Evolutionary conservation across 1,140 invertebrate genomes (phyloP).

Genomic region (Araneus ventricosus): DNA sequence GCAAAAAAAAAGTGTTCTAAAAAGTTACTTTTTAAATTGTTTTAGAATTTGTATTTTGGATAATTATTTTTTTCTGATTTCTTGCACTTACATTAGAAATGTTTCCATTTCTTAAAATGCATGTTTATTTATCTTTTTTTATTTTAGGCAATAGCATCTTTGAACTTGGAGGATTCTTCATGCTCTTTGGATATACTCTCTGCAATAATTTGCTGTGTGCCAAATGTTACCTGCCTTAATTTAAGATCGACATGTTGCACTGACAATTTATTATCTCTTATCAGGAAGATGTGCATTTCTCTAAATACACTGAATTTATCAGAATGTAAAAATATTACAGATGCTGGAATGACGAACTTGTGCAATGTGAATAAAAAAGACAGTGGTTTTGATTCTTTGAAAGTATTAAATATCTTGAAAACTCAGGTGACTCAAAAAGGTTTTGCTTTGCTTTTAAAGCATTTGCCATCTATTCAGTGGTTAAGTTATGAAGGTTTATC

Average conservation of each 20-base stretch:
- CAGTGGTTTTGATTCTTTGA: neutral
- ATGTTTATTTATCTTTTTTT: neutral
- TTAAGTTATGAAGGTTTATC: slow-evolving; percentile 13
- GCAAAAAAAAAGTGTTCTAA: too few species aligned
- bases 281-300: slow-evolving; percentile 5
- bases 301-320: slow-evolving; percentile 1
- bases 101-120: too few species aligned
- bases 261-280: neutral
- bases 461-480: slow-evolving; percentile 11
- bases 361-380: neutral
- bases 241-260: neutral
- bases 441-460: neutral
- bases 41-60: too few species aligned
- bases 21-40: too few species aligned
- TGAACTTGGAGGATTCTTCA: neutral
- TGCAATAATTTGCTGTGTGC: slow-evolving; percentile 39
- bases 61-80: too few species aligned
- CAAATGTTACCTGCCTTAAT: neutral
- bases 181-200: neutral
- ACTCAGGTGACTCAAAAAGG: neutral
- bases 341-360: slow-evolving; percentile 8
- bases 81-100: too few species aligned
- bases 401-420: slow-evolving; percentile 29
- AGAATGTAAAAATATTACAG: slow-evolving; percentile 10
- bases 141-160: slow-evolving; percentile 8